Evolutionary conservation across 2,113 vertebrate genomes (phyloP).

Genomic region (Notarius quadriscutis): DNA sequence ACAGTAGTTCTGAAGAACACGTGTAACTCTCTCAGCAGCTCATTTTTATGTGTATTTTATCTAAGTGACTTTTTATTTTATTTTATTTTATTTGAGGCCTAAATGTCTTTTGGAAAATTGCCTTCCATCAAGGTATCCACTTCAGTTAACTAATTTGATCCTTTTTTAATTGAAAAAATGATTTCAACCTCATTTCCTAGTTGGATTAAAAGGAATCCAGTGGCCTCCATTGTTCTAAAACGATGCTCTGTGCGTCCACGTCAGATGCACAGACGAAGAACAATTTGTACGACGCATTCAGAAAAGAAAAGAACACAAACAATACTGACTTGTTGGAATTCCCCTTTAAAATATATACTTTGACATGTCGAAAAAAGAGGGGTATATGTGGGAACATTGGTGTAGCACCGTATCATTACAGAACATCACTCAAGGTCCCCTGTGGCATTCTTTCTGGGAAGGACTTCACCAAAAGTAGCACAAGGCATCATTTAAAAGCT

Average conservation of each 20-base stretch:
- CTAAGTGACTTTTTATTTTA: background rate
- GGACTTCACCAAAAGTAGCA: slow-evolving; percentile 28
- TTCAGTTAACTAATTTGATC: background rate
- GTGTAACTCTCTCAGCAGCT: background rate
- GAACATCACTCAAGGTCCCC: slow-evolving; percentile 28
- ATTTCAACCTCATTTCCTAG: background rate
- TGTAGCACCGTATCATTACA: slow-evolving; percentile 32
- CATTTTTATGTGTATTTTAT: background rate
- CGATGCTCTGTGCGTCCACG: background rate
- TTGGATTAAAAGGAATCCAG: background rate
- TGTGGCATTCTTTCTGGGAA: slow-evolving; percentile 42
- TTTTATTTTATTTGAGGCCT: background rate
- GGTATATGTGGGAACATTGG: slow-evolving; percentile 22
- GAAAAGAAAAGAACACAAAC: background rate
- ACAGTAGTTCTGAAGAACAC: too few species aligned
- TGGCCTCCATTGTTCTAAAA: slow-evolving; percentile 1
- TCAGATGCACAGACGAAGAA: background rate
- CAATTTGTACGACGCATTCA: background rate
- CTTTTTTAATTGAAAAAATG: background rate
- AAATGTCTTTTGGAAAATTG: background rate
- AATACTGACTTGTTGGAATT: slow-evolving; percentile 10
- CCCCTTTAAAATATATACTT: slow-evolving; percentile 12
- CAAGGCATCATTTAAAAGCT: slow-evolving; percentile 37
- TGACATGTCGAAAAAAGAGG: background rate
- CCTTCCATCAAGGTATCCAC: too few species aligned